phyloP scores from a whole-genome alignment of 2,888 invertebrate species.

The Plemyria rubiginata region DNA sequence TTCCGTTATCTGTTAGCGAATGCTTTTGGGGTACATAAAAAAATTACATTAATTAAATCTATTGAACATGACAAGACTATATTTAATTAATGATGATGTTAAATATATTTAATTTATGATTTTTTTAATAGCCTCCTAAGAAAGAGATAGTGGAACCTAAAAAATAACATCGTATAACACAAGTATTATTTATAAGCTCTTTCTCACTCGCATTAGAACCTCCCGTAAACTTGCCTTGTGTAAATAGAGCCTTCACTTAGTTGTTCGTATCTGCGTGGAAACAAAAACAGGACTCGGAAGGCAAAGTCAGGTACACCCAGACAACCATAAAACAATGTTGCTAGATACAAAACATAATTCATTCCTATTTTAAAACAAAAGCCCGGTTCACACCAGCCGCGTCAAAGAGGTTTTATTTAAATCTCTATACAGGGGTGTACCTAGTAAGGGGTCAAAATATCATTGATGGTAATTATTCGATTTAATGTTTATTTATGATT shows the following conservation, averaged over 20 bases:
- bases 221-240: background rate
- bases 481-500: background rate
- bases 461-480: background rate
- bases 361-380: constrained; percentile 34
- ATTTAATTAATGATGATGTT: too few species aligned
- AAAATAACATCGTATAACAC: background rate
- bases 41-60: too few species aligned
- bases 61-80: too few species aligned
- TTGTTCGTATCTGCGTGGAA: constrained; percentile 15
- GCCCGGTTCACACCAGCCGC: constrained; percentile 34
- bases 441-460: background rate
- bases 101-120: too few species aligned
- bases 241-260: constrained; percentile 14
- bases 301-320: constrained; percentile 16
- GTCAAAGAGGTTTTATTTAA: constrained; percentile 43
- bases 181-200: background rate
- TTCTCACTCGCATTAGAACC: background rate
- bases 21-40: too few species aligned
- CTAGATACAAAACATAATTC: constrained; percentile 31
- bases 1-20: too few species aligned
- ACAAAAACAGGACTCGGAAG: constrained; percentile 28
- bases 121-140: too few species aligned
- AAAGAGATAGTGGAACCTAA: too few species aligned
- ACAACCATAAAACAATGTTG: constrained; percentile 25
- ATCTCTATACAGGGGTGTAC: constrained; percentile 21